Percentiles rank a stretch among this genome's conserved stretches.
Evolutionary conservation across 1,140 invertebrate species (phyloP).

Genomic region (Hesperophylax magnus): DNA sequence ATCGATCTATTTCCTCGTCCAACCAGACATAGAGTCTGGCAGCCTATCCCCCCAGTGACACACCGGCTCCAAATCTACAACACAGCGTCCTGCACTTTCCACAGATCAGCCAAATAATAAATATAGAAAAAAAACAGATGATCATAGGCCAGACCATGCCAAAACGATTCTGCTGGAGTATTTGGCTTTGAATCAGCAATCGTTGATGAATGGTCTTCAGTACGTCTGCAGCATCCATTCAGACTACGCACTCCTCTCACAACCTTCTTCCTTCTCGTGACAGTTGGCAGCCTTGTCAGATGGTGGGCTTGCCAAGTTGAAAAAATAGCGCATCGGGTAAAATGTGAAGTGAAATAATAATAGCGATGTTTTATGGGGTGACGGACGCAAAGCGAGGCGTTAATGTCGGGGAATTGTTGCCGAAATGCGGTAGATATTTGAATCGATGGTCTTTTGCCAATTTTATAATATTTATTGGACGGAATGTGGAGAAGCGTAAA

Average conservation of each 20-base stretch:
- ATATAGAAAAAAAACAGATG: slow-evolving; percentile 14
- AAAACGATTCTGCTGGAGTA: slow-evolving; percentile 32
- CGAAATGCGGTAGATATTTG: neutral
- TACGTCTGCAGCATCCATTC: neutral
- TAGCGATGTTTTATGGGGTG: neutral
- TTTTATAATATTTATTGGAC: slow-evolving; percentile 17
- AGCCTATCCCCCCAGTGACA: neutral
- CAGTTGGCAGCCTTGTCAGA: slow-evolving; percentile 22
- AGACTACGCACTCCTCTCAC: slow-evolving; percentile 12
- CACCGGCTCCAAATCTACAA: too few relatives aligned
- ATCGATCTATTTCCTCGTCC: slow-evolving; percentile 27
- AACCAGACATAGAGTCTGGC: slow-evolving; percentile 2
- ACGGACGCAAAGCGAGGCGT: neutral
- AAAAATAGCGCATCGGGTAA: slow-evolving; percentile 27
- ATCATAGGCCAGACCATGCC: slow-evolving; percentile 3
- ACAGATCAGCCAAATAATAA: slow-evolving; percentile 24
- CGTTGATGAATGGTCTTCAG: slow-evolving; percentile 22
- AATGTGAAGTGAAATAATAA: slow-evolving; percentile 4
- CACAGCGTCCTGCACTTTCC: slow-evolving; percentile 10
- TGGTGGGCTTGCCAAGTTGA: slow-evolving; percentile 21
- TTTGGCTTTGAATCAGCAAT: slow-evolving; percentile 37
- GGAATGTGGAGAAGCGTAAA: neutral
- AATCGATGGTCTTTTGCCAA: slow-evolving; percentile 17
- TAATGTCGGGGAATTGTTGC: neutral
- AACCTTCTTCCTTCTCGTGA: slow-evolving; percentile 3